Evolutionary conservation across 1,140 invertebrate genomes (phyloP), one percentile per base, ranked within the genome.

Genomic region (Papilio polytes): DNA sequence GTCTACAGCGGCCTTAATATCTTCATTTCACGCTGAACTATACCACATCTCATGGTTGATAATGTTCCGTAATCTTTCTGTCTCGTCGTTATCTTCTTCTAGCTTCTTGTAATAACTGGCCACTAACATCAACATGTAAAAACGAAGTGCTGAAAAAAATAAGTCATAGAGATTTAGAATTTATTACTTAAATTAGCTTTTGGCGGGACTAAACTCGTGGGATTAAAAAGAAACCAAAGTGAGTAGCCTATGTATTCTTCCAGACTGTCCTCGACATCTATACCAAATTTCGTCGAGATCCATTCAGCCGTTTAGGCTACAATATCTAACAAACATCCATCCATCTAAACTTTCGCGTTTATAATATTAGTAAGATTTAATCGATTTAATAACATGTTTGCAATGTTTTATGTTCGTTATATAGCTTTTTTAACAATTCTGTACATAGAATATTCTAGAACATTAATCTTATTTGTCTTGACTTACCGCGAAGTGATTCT

Each of bases 41-140:
- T 94, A 91, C 88, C 90, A 90, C 12, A 82, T 83, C 7, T 94
- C 91, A 15, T 80, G 84, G 46, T 83, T 85, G 3, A 88, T 80
- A 1, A 91, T 46, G 7, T 82, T 85, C 46, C 87, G 82, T 18
- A 93, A 79, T 48, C 85, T 80, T 22, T 89, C 88, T 1, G 73
- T 83, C 46, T 91, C 89, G 3, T 86, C 86, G 31, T 77, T 74
- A 18, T 89, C 85, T 63, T 93, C 91, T 46, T 88, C 86, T 10
- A 93, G 59, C 31, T 91, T 82, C 74, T 88, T 87, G 84, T 89
- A 90, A 78, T 88, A 92, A 48, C 91, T 93, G 22, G 87, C 82
- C 12, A 94, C 93, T 10, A 93, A 80, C 74, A 90, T 89, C 79
- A 94, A 59, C 91, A 93, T 93, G 85, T 94, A 93, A 84, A 93